phyloP scores from a whole-genome alignment of 2,888 invertebrate genomes.

The Gymnoscelis rufifasciata region DNA sequence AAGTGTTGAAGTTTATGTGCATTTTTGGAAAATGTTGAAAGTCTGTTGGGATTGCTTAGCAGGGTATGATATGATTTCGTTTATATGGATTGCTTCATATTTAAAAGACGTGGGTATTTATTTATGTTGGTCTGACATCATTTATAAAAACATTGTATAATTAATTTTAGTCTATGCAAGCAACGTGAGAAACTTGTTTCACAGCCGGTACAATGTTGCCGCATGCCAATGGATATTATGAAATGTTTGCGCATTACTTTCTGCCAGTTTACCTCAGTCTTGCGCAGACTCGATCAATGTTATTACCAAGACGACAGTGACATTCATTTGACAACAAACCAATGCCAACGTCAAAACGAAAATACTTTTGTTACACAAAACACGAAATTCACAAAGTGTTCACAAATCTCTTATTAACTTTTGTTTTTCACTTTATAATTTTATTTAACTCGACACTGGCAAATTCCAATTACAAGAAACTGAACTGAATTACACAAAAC shows the following conservation, averaged over 20 bases:
- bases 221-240: not conserved
- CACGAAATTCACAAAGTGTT: not conserved
- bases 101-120: not conserved
- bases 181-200: slow-evolving; percentile 1
- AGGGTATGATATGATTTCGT: slow-evolving; percentile 52
- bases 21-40: slow-evolving; percentile 58
- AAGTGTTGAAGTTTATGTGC: slow-evolving; percentile 30
- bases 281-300: slow-evolving; percentile 11
- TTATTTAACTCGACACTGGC: too few species aligned
- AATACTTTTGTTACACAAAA: slow-evolving; percentile 1
- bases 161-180: not conserved
- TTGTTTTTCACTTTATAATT: too few species aligned
- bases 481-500: slow-evolving; percentile 1
- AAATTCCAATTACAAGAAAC: too few species aligned
- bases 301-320: slow-evolving; percentile 13
- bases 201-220: not conserved
- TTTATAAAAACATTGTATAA: slow-evolving; percentile 1
- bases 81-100: not conserved
- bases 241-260: slow-evolving; percentile 2
- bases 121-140: slow-evolving; percentile 5
- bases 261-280: slow-evolving; percentile 1
- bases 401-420: too few species aligned
- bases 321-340: slow-evolving; percentile 1
- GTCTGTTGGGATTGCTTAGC: slow-evolving; percentile 66
- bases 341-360: not conserved